Conservation (phyloP, 2,797 vertebrate genomes). For the Peromyscus aztecus region DNA sequence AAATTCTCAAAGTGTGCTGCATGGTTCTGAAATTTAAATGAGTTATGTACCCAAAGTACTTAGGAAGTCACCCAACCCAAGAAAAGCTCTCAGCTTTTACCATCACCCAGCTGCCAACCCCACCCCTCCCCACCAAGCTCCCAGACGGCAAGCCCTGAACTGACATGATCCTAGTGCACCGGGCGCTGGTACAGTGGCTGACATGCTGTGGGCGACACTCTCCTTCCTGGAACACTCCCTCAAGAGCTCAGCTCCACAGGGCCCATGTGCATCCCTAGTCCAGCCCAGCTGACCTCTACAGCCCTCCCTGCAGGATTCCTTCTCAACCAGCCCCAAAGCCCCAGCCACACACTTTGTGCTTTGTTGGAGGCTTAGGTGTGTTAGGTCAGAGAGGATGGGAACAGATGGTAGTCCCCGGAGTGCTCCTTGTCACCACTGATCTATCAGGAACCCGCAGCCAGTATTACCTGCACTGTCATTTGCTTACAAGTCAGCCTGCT, state of each 20-base stretch:
- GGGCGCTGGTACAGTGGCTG: too few species aligned
- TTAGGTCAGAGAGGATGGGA: background rate
- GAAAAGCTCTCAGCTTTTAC: background rate
- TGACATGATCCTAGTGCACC: fast-evolving
- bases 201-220: background rate
- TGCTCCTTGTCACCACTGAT: constrained; percentile 11
- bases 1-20: background rate
- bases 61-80: background rate
- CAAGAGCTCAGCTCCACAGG: background rate
- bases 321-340: fast-evolving
- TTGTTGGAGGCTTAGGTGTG: background rate
- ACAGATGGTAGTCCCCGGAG: constrained; percentile 71
- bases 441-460: constrained; percentile 7
- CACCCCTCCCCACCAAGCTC: too few species aligned
- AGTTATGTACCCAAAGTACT: background rate
- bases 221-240: background rate
- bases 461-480: background rate
- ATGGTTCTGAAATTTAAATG: background rate
- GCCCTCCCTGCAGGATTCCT: fast-evolving
- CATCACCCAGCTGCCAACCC: background rate
- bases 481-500: constrained; percentile 58
- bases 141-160: background rate
- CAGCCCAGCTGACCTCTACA: background rate
- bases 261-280: too few species aligned
- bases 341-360: background rate